Evolutionary conservation across 2,797 vertebrate species (phyloP), one percentile per base, ranked within the genome.

Genomic region (Ispidina lecontei): DNA sequence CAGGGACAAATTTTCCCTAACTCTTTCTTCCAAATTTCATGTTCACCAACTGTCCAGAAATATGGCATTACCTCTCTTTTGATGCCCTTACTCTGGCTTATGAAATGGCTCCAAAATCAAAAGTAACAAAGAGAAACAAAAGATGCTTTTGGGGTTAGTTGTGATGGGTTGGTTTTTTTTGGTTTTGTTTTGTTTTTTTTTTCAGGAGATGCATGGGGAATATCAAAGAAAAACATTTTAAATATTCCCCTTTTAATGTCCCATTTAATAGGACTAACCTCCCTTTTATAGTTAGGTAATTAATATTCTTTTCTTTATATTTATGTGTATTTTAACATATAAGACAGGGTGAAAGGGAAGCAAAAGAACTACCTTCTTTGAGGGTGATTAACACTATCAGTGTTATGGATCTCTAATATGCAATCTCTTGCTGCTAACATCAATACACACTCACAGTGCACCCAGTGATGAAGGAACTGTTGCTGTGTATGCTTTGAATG

Each of bases 401-500:
- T 52, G 78, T 68, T 75, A 67, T 0, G 84, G 78, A 83, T 55
- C 86, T 87, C 65, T 87, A 90, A 91, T 49, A 92, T 70, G 84
- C 83, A 91, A 84, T 74, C 72, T 83, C 89, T 94, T 91, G 87
- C 94, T 94, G 72, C 89, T 91, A 87, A 90, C 91, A 94, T 96
- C 93, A 92, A 90, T 94, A 83, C 31, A 71, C 84, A 65, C 88
- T 93, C 63, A 23, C 74, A 93, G 80, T 55, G 73, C 56, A 85
- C 73, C 74, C 85, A 84, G 76, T 73, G 78, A 86, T 85, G 80
- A 86, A 89, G 93, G 91, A 91, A 90, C 85, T 94, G 87, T 89
- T 94, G 85, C 70, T 81, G 41, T 94, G 67, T 93, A 90, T 77
- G 87, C 72, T 93, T 67, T 92, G 96, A 94, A 95, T 96, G 92